A percentile compares a stretch with the other conserved stretches of the same genome.
Evolutionary conservation across 2,797 vertebrate genomes (phyloP).

Genomic region (Euphonia xanthogaster): DNA sequence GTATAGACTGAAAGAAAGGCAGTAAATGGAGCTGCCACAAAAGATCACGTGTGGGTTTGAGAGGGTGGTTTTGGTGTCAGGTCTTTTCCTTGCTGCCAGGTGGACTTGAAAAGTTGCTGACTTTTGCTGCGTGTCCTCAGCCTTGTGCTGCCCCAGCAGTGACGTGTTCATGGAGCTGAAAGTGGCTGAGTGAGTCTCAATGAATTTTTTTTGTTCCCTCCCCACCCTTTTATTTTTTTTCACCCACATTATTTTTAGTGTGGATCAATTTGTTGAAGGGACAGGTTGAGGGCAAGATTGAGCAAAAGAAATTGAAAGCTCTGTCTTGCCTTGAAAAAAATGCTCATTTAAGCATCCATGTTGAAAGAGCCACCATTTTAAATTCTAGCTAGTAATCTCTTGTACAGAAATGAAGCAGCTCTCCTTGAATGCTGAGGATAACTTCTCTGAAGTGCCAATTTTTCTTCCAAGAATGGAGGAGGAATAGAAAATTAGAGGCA

Average conservation of each 20-base stretch:
- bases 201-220: neutral
- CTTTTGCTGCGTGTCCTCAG: neutral
- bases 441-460: neutral
- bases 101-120: neutral
- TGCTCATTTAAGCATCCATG: neutral
- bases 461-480: neutral
- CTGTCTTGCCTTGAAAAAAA: neutral
- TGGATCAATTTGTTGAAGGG: neutral
- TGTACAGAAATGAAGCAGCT: neutral
- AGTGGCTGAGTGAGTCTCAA: neutral
- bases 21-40: neutral
- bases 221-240: neutral
- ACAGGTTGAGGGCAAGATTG: neutral
- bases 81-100: neutral
- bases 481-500: neutral
- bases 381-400: neutral
- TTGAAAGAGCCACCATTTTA: neutral
- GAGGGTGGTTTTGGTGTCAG: neutral
- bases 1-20: neutral
- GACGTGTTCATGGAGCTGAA: neutral
- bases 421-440: neutral
- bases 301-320: neutral
- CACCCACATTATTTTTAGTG: neutral
- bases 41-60: neutral
- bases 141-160: neutral